Evolutionary conservation across 2,113 vertebrate species (phyloP).

Genomic region (Percina caprodes): DNA sequence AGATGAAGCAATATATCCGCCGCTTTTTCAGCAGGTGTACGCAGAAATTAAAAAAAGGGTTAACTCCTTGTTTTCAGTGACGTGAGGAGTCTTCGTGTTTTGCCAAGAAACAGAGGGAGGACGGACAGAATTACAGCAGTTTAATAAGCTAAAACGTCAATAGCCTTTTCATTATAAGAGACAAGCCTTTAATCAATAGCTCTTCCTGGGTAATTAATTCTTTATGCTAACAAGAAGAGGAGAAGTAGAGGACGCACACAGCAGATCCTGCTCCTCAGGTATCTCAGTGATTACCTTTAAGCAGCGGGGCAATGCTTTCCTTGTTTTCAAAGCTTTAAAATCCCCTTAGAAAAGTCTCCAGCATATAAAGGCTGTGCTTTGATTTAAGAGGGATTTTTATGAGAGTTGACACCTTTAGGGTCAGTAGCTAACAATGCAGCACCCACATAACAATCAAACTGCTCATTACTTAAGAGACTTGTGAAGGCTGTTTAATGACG

Average conservation of each 20-base stretch:
- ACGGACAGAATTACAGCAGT: background rate
- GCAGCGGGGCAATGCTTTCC: background rate
- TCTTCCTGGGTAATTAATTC: slow-evolving; percentile 53
- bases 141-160: slow-evolving; percentile 47
- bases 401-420: slow-evolving; percentile 43
- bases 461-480: slow-evolving; percentile 41
- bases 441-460: slow-evolving; percentile 37
- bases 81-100: background rate
- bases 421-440: slow-evolving; percentile 18
- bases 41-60: slow-evolving; percentile 20
- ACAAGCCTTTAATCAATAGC: slow-evolving; percentile 52
- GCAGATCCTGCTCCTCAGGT: slow-evolving; percentile 26
- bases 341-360: background rate
- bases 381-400: slow-evolving; percentile 41
- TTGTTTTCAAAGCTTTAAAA: slow-evolving; percentile 33
- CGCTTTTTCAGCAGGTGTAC: slow-evolving; percentile 3
- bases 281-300: slow-evolving; percentile 24
- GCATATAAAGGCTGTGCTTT: background rate
- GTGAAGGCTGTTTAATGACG: slow-evolving; percentile 25
- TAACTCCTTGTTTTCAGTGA: background rate
- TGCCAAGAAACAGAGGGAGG: background rate
- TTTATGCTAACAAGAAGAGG: slow-evolving; percentile 43
- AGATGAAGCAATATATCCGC: slow-evolving; percentile 29
- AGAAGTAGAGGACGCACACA: slow-evolving; percentile 1
- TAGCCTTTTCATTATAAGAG: slow-evolving; percentile 56